Conservation (phyloP, 1,140 invertebrate genomes). For the Nymphalis io region DNA sequence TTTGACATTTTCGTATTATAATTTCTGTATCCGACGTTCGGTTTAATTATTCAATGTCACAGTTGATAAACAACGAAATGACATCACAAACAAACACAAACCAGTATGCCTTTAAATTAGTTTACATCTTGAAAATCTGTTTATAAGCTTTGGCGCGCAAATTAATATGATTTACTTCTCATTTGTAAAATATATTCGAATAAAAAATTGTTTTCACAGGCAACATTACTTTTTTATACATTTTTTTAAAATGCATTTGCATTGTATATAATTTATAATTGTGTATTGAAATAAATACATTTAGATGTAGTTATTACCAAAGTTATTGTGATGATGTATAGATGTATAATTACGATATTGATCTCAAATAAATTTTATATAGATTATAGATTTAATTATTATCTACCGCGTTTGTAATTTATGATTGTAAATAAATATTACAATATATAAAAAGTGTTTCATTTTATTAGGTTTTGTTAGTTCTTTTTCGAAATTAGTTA, state of each 20-base stretch:
- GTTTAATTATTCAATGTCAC: background rate
- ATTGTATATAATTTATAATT: background rate
- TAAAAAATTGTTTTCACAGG: background rate
- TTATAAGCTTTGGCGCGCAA: background rate
- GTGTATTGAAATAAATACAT: background rate
- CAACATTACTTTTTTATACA: background rate
- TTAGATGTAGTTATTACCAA: constrained; percentile 43
- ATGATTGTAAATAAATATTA: constrained; percentile 40
- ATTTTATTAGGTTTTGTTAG: background rate
- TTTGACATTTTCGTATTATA: background rate
- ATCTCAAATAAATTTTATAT: constrained; percentile 47
- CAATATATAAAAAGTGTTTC: background rate
- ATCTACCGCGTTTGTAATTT: constrained; percentile 28
- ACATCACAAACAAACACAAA: background rate
- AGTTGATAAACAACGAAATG: background rate
- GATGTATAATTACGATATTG: constrained; percentile 39
- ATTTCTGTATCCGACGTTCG: background rate
- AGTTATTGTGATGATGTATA: constrained; percentile 58
- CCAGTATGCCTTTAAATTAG: background rate
- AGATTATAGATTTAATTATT: constrained; percentile 20
- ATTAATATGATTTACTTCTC: background rate
- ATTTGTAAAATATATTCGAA: too few species aligned
- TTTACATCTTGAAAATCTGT: background rate
- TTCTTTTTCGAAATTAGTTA: too few species aligned
- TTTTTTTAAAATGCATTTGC: background rate